A percentile compares a stretch with the other conserved stretches of the same genome.
These are phyloP conservation scores for Eilema depressum DNA, from an alignment of 2,888 invertebrate species.

Conservation along the genomic window DNA sequence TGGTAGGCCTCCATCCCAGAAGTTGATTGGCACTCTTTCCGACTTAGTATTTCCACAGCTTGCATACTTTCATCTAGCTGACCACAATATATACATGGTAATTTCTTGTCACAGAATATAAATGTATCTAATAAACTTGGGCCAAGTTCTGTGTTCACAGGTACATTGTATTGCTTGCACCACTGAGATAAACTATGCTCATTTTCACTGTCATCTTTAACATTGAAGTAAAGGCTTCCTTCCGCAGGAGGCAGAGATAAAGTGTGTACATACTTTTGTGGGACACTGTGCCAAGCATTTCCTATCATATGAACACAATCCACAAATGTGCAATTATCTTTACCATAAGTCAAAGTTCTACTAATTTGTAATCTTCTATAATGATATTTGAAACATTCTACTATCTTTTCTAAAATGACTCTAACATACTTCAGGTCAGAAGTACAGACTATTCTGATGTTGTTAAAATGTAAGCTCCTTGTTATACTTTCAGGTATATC, in stretches of 20 bases:
- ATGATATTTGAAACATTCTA: slow-evolving; percentile 59
- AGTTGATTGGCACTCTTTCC: slow-evolving; percentile 37
- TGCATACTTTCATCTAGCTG: slow-evolving; percentile 39
- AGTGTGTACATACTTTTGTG: slow-evolving; percentile 50
- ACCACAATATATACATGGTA: slow-evolving; percentile 45
- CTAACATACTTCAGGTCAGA: slow-evolving; percentile 47
- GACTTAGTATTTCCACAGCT: slow-evolving; percentile 41
- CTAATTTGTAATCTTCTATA: slow-evolving; percentile 61
- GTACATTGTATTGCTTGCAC: slow-evolving; percentile 54
- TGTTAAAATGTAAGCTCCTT: slow-evolving; percentile 44
- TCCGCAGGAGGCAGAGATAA: slow-evolving; percentile 52
- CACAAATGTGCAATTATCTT: slow-evolving; percentile 45
- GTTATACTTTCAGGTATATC: slow-evolving; percentile 49
- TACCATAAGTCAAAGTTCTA: slow-evolving; percentile 47
- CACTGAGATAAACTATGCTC: slow-evolving; percentile 57
- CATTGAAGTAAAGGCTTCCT: slow-evolving; percentile 50
- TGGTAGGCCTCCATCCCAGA: slow-evolving; percentile 60
- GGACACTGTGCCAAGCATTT: slow-evolving; percentile 59
- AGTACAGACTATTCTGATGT: slow-evolving; percentile 52
- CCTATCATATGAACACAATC: slow-evolving; percentile 59
- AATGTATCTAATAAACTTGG: slow-evolving; percentile 52
- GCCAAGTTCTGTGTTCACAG: slow-evolving; percentile 45
- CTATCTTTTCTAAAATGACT: slow-evolving; percentile 52
- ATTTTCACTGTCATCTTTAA: slow-evolving; percentile 49
- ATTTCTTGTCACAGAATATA: slow-evolving; percentile 55